Evolutionary conservation across 2,888 invertebrate species (phyloP).

Genomic region (Diaprepes abbreviatus): DNA sequence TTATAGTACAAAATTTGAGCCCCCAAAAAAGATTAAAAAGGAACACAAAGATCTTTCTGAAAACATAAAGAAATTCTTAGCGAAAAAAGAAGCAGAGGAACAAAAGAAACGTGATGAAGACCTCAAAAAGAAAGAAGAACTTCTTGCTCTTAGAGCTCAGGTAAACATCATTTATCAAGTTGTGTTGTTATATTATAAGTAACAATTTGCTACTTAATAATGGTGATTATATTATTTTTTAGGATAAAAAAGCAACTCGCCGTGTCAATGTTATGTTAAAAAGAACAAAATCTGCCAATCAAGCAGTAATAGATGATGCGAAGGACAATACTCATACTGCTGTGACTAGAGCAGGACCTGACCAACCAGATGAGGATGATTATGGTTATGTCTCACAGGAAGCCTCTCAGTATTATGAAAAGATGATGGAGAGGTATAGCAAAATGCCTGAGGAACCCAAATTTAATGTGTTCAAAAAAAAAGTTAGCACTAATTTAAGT

Average conservation of each 20-base stretch:
- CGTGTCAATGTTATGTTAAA: slow-evolving; percentile 74
- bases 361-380: slow-evolving; percentile 91
- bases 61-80: slow-evolving; percentile 87
- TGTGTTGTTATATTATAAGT: too few relatives aligned
- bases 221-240: slow-evolving; percentile 44
- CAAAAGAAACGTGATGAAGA: slow-evolving; percentile 74
- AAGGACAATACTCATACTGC: slow-evolving; percentile 82
- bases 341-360: slow-evolving; percentile 79
- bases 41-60: slow-evolving; percentile 78
- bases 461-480: slow-evolving; percentile 73
- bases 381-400: slow-evolving; percentile 91
- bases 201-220: too few relatives aligned
- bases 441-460: slow-evolving; percentile 80
- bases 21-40: slow-evolving; percentile 83
- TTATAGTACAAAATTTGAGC: slow-evolving; percentile 85
- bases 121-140: slow-evolving; percentile 75
- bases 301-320: slow-evolving; percentile 87
- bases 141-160: slow-evolving; percentile 73
- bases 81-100: slow-evolving; percentile 86
- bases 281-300: slow-evolving; percentile 90
- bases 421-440: slow-evolving; percentile 88
- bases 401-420: slow-evolving; percentile 84
- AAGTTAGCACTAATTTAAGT: slow-evolving; percentile 68
- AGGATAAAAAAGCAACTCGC: slow-evolving; percentile 66
- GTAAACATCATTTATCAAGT: too few relatives aligned